Evolutionary conservation across 2,888 invertebrate species (phyloP), one percentile per base, ranked within the genome.

Genomic region (Lymantria monacha): DNA sequence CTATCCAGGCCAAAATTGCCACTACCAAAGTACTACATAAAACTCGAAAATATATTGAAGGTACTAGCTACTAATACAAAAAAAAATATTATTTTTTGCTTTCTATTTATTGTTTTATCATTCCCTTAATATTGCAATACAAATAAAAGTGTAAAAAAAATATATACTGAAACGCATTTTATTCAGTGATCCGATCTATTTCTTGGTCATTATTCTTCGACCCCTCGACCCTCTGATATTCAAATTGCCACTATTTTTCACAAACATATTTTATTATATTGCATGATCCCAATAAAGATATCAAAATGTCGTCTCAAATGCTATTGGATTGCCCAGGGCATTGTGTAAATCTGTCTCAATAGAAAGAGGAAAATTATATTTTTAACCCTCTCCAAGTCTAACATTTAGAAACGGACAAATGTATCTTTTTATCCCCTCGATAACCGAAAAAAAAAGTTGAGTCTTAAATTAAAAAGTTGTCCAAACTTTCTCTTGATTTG

Each of bases 321-420:
- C 70, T 69, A 65, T 69, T 58, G 67, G 48, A 49, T n/a, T 64
- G 79, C 79, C 75, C 57, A 61, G 67, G 83, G 83, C 83, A 71
- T 71, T 75, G 74, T 75, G 78, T 78, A 79, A 84, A 83, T 83
- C 82, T 81, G 81, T 80, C 77, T 69, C 70, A 66, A 70, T 70
- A 75, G 76, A 75, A 79, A 76, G 70, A 70, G 78, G 76, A 72
- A 83, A 83, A 81, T 79, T 67, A 33, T 76, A 73, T 78, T 63
- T 73, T 79, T 78, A 81, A 81, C 82, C 82, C 82, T 73, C 76
- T 76, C 79, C 63, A 52, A 71, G 76, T 78, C 70, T 53, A 38
- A 44, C 49, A 44, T 43, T 49, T 51, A 51, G 46, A 51, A 48
- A 67, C 53, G 66, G 72, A 78, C 69, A 77, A 79, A 78, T 74